Percentiles rank a stretch among this genome's conserved stretches.
These are phyloP conservation scores for Sterrhoptilus dennistouni DNA, from an alignment of 2,113 vertebrate species.

Conservation along the genomic window DNA sequence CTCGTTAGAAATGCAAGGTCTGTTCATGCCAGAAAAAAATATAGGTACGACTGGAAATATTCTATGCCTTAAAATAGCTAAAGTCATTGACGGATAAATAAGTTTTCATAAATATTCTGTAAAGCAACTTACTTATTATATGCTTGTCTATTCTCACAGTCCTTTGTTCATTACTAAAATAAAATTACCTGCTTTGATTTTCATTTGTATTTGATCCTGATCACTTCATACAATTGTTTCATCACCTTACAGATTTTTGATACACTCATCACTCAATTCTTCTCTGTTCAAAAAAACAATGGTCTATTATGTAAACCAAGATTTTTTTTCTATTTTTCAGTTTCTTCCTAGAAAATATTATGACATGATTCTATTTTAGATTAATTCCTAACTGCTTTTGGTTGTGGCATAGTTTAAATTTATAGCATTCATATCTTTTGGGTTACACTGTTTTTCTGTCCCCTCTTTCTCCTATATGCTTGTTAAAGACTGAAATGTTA, in stretches of 20 bases:
- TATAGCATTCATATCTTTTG: not conserved
- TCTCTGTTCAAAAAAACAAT: not conserved
- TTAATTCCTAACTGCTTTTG: not conserved
- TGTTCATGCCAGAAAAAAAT: not conserved
- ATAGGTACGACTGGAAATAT: not conserved
- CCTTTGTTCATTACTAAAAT: not conserved
- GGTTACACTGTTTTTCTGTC: not conserved
- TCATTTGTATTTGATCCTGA: not conserved
- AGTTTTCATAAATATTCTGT: not conserved
- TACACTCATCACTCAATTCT: not conserved
- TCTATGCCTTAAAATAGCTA: not conserved
- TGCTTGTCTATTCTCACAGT: not conserved
- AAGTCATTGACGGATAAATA: not conserved
- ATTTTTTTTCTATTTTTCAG: not conserved
- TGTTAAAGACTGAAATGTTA: not conserved
- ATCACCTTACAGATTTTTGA: not conserved
- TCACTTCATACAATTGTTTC: not conserved
- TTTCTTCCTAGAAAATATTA: not conserved
- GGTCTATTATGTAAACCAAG: not conserved
- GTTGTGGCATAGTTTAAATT: not conserved
- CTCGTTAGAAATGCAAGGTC: not conserved
- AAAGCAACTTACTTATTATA: not conserved
- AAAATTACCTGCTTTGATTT: not conserved
- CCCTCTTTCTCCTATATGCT: not conserved
- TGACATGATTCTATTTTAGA: not conserved